Conservation (phyloP, 1,140 invertebrate species). For the Trichomalopsis sarcophagae region DNA sequence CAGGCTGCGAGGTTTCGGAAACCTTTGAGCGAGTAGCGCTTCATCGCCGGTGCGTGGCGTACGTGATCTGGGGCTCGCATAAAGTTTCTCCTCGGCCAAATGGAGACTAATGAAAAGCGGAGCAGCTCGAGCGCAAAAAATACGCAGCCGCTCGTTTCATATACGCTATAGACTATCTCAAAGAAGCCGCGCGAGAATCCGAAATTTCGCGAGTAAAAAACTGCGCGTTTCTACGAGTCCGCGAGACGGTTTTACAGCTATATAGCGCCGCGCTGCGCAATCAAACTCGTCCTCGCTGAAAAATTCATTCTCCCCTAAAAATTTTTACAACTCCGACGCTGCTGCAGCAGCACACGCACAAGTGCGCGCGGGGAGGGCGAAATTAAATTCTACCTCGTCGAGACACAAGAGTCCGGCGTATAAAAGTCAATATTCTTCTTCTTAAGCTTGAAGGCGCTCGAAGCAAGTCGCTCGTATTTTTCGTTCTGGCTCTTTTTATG, state of each 20-base stretch:
- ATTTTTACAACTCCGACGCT: constrained; percentile 1
- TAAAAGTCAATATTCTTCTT: constrained; percentile 43
- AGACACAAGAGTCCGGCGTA: constrained; percentile 4
- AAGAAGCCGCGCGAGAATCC: background rate
- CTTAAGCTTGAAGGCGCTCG: background rate
- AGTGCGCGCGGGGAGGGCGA: background rate
- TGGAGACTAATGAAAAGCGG: background rate
- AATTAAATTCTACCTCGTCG: constrained; percentile 42
- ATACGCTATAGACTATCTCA: too few relatives aligned
- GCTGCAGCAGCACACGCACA: background rate
- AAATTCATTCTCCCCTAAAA: constrained; percentile 1
- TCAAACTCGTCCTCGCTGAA: background rate
- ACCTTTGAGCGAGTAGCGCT: background rate
- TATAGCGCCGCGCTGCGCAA: background rate
- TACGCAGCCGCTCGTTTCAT: too few relatives aligned
- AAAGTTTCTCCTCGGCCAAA: background rate
- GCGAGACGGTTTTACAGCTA: background rate
- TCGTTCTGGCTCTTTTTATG: constrained; percentile 29
- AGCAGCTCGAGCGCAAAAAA: background rate
- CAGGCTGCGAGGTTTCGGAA: background rate
- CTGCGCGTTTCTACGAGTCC: background rate
- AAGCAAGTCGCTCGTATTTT: background rate
- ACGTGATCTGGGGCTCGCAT: background rate
- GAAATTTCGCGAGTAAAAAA: background rate
- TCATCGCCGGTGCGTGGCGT: background rate